Conservation (phyloP, 2,888 invertebrate species). For the Aradus depressus region DNA sequence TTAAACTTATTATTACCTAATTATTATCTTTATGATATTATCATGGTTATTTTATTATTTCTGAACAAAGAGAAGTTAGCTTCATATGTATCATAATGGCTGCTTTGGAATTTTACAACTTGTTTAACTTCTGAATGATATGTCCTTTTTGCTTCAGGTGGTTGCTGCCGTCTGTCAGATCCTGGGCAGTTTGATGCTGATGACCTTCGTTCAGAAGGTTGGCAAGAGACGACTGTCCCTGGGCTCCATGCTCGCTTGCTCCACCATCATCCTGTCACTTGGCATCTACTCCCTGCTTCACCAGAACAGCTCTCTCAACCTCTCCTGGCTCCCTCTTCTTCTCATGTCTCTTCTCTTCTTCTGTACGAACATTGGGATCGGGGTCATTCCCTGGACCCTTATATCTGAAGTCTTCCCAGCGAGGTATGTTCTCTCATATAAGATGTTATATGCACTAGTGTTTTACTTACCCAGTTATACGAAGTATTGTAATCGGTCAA, state of each 20-base stretch:
- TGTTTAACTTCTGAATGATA: too few species aligned
- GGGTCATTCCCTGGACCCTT: constrained; percentile 45
- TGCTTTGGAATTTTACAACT: too few species aligned
- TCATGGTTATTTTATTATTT: too few species aligned
- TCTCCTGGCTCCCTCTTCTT: constrained; percentile 39
- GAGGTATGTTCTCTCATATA: too few species aligned
- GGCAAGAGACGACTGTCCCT: constrained; percentile 40
- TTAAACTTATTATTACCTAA: too few species aligned
- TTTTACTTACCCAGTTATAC: too few species aligned
- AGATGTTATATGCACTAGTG: too few species aligned
- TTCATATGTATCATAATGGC: too few species aligned
- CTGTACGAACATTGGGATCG: constrained; percentile 37
- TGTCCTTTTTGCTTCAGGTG: constrained; percentile 26
- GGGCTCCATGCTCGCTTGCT: constrained; percentile 38
- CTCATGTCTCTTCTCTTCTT: constrained; percentile 40
- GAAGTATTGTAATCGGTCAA: too few species aligned
- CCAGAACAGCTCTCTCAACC: constrained; percentile 33
- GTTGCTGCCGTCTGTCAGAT: constrained; percentile 28
- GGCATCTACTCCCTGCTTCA: constrained; percentile 39
- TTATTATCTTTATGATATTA: too few species aligned
- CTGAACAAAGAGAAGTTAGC: too few species aligned
- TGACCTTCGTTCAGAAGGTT: constrained; percentile 25
- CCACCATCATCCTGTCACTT: constrained; percentile 38
- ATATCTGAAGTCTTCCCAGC: constrained; percentile 48
- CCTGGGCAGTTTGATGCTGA: constrained; percentile 29